Conservation (phyloP, 1,140 invertebrate genomes). For the Bradysia coprophila region DNA sequence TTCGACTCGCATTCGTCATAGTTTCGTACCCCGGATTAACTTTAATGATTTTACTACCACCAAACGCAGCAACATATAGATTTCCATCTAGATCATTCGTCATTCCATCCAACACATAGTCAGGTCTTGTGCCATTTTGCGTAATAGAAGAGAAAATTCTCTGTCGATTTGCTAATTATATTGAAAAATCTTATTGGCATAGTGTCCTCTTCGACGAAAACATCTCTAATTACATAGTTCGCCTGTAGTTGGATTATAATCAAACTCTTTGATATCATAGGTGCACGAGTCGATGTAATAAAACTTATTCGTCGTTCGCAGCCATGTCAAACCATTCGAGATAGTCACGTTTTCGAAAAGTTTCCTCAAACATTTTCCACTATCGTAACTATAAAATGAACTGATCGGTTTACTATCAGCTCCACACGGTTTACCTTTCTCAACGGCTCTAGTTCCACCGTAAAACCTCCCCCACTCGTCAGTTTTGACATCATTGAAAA, state of each 20-base stretch:
- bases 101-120: constrained; percentile 38
- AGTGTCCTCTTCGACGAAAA: neutral
- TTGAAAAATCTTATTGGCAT: neutral
- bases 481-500: constrained; percentile 1
- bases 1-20: neutral
- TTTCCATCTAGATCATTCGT: constrained; percentile 44
- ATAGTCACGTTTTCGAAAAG: neutral
- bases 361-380: constrained; percentile 15
- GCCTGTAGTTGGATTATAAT: constrained; percentile 29
- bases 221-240: constrained; percentile 3
- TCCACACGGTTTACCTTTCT: neutral
- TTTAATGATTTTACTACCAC: constrained; percentile 16
- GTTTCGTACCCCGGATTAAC: constrained; percentile 11
- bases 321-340: constrained; percentile 49
- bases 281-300: constrained; percentile 40
- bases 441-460: constrained; percentile 2
- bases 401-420: constrained; percentile 10
- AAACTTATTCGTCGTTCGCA: constrained; percentile 30
- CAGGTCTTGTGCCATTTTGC: neutral
- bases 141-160: neutral
- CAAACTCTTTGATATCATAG: constrained; percentile 31
- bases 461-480: neutral
- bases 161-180: neutral
- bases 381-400: constrained; percentile 26
- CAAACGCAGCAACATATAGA: constrained; percentile 41